Percentiles rank a stretch among this genome's conserved stretches.
These are phyloP conservation scores for Drosophila kohkoa DNA, from an alignment of 1,140 invertebrate species.

Conservation along the genomic window DNA sequence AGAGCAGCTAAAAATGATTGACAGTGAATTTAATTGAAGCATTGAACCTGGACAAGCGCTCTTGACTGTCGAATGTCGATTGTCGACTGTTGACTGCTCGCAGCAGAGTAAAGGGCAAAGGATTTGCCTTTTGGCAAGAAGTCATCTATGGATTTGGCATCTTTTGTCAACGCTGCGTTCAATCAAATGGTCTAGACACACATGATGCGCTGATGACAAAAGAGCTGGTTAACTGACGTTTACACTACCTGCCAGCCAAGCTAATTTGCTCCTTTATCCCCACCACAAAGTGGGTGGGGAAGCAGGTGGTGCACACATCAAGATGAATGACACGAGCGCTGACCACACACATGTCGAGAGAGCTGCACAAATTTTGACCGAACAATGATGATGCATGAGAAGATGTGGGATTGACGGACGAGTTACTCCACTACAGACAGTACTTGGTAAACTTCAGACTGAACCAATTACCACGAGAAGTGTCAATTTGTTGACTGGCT, in stretches of 20 bases:
- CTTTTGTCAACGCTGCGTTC: constrained; percentile 63
- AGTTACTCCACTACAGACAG: neutral
- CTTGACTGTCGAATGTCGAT: neutral
- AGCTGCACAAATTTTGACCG: constrained; percentile 43
- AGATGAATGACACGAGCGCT: constrained; percentile 62
- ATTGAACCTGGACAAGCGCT: constrained; percentile 50
- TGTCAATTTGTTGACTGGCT: constrained; percentile 13
- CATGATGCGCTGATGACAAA: constrained; percentile 44
- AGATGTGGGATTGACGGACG: constrained; percentile 2
- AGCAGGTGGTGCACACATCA: constrained; percentile 38
- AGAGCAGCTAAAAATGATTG: constrained; percentile 58
- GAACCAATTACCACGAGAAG: constrained; percentile 22
- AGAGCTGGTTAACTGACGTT: constrained; percentile 64
- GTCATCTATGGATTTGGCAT: constrained; percentile 38
- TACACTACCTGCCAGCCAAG: constrained; percentile 50
- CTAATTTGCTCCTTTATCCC: constrained; percentile 48
- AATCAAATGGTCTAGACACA: constrained; percentile 59
- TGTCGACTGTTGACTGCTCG: neutral
- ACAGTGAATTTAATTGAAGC: constrained; percentile 77
- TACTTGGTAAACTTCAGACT: constrained; percentile 23
- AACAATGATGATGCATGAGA: constrained; percentile 15
- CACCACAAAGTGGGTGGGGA: neutral
- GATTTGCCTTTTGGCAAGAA: neutral
- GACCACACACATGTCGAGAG: constrained; percentile 26
- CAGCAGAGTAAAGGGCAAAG: neutral